Percentiles rank a stretch among this genome's conserved stretches.
Conservation (phyloP, 2,113 vertebrate species). For the Rutilus rutilus region DNA sequence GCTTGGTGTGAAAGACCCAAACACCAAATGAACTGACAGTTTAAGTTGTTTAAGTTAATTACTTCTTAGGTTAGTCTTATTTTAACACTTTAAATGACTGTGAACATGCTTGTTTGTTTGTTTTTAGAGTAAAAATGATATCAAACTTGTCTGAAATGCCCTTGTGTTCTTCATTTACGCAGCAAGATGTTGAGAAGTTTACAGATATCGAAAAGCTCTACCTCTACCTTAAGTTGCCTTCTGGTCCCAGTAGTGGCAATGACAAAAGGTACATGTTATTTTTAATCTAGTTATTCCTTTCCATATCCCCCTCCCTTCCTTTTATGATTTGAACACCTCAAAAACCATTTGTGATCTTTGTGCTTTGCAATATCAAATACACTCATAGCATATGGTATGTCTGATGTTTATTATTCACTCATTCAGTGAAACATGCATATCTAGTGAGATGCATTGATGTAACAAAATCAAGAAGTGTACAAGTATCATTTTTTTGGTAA, state of each 20-base stretch:
- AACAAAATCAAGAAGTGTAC: not conserved
- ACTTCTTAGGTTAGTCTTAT: too few relatives aligned
- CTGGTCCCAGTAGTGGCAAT: slow-evolving; percentile 94
- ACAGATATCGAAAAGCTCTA: slow-evolving; percentile 99
- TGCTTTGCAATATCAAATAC: slow-evolving; percentile 9
- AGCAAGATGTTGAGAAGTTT: slow-evolving; percentile 99
- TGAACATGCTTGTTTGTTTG: too few relatives aligned
- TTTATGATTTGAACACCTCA: slow-evolving; percentile 16
- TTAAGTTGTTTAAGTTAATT: too few relatives aligned
- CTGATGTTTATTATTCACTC: not conserved
- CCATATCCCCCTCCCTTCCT: slow-evolving; percentile 9
- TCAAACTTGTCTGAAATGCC: not conserved
- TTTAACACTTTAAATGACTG: not conserved
- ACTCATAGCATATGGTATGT: not conserved
- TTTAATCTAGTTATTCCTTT: not conserved
- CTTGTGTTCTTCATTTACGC: slow-evolving; percentile 60
- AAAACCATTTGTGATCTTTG: not conserved
- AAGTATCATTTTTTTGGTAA: not conserved
- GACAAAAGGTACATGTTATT: slow-evolving; percentile 87
- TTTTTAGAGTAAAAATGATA: not conserved
- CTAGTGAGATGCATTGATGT: not conserved
- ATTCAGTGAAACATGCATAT: slow-evolving; percentile 12
- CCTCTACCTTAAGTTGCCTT: slow-evolving; percentile 99
- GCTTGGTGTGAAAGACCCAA: not conserved
- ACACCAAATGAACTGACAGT: not conserved